Conservation (phyloP, 1,140 invertebrate genomes). For the Myzus persicae region DNA sequence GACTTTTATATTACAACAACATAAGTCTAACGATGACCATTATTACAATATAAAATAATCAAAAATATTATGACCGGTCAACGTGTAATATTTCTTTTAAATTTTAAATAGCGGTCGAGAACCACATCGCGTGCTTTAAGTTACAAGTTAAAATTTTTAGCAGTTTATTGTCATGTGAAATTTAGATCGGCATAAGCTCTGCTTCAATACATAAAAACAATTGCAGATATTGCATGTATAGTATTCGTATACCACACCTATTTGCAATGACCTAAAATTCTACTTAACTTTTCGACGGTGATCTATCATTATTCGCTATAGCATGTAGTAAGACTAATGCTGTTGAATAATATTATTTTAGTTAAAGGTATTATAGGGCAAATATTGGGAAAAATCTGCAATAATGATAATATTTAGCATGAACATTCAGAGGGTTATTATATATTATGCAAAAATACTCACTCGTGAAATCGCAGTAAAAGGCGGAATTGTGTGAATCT, state of each 20-base stretch:
- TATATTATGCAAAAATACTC: background rate
- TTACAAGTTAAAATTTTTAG: background rate
- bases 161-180: background rate
- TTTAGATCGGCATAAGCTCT: background rate
- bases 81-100: background rate
- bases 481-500: conserved; percentile 13
- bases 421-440: background rate
- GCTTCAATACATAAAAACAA: conserved; percentile 8
- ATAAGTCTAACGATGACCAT: background rate
- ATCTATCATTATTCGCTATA: background rate
- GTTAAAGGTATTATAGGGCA: background rate
- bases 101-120: background rate
- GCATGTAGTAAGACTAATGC: background rate
- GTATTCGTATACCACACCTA: background rate
- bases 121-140: too few species aligned
- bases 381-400: background rate
- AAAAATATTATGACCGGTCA: background rate
- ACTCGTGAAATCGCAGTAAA: background rate
- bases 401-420: background rate
- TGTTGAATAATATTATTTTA: background rate
- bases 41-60: background rate
- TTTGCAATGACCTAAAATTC: background rate
- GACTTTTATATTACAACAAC: background rate
- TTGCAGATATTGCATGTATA: background rate
- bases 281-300: background rate